phyloP scores from a whole-genome alignment of 2,888 invertebrate species.

The Choristoneura rosaceana region DNA sequence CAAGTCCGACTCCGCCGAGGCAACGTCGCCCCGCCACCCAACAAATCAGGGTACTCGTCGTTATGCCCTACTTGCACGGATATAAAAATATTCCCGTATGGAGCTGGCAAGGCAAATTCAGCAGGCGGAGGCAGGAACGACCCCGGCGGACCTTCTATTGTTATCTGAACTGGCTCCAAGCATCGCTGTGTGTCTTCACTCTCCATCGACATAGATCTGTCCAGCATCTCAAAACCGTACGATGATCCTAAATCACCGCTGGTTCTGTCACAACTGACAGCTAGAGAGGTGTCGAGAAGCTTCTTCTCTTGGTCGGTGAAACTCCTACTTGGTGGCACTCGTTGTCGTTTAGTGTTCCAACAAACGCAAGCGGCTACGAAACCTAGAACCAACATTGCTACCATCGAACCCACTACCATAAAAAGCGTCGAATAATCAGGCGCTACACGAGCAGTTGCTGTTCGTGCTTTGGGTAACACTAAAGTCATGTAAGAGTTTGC shows the following conservation, averaged over 20 bases:
- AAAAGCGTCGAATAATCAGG: constrained; percentile 90
- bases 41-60: constrained; percentile 92
- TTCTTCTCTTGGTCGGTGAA: constrained; percentile 96
- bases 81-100: constrained; percentile 92
- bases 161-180: constrained; percentile 87
- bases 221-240: constrained; percentile 83
- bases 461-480: constrained; percentile 84
- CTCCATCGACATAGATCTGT: constrained; percentile 77
- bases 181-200: constrained; percentile 78
- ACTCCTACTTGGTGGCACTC: constrained; percentile 88
- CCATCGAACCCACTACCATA: constrained; percentile 89
- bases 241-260: constrained; percentile 87
- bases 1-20: constrained; percentile 82
- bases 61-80: constrained; percentile 91
- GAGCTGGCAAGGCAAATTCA: constrained; percentile 79
- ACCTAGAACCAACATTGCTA: constrained; percentile 88
- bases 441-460: constrained; percentile 91
- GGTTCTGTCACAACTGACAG: constrained; percentile 87
- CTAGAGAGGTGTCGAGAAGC: constrained; percentile 90
- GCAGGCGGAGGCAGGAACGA: constrained; percentile 78
- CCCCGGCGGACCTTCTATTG: constrained; percentile 82
- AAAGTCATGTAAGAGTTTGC: constrained; percentile 86
- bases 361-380: constrained; percentile 78
- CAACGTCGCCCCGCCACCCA: constrained; percentile 82
- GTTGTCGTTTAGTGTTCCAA: constrained; percentile 90